Percentiles rank a stretch among this genome's conserved stretches.
Evolutionary conservation across 2,113 vertebrate species (phyloP).

Genomic region (Phrynosoma blainvillii): DNA sequence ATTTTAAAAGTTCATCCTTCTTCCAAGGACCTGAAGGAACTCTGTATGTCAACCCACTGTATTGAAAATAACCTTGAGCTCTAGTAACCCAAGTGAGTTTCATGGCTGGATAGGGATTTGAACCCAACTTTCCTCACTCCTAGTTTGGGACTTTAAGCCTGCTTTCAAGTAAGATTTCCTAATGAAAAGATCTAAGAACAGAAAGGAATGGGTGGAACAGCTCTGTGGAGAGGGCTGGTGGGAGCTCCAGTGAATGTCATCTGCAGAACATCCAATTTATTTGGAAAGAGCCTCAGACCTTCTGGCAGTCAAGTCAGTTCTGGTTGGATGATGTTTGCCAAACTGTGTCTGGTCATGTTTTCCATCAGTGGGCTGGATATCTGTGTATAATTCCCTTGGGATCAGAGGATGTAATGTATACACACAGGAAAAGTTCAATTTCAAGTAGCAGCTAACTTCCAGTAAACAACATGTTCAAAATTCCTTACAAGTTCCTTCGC

Average conservation of each 20-base stretch:
- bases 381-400: conserved; percentile 32
- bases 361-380: conserved; percentile 29
- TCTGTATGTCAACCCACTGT: background rate
- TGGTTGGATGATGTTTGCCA: conserved; percentile 20
- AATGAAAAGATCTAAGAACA: background rate
- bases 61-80: background rate
- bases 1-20: background rate
- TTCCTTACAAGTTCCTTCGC: conserved; percentile 13
- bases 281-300: conserved; percentile 3
- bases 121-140: background rate
- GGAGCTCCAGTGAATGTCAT: background rate
- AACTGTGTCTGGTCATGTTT: conserved; percentile 27
- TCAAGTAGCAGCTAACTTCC: conserved; percentile 38
- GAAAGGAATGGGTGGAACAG: background rate
- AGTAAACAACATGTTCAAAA: conserved; percentile 31
- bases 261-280: conserved; percentile 13
- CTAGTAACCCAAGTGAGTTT: background rate
- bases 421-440: conserved; percentile 34
- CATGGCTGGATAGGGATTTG: background rate
- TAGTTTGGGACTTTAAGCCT: background rate
- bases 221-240: background rate
- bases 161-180: background rate
- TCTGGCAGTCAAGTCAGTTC: conserved; percentile 16
- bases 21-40: background rate
- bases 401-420: conserved; percentile 37